Conservation (phyloP, 2,797 vertebrate genomes). For the Galagoides demidoff region DNA sequence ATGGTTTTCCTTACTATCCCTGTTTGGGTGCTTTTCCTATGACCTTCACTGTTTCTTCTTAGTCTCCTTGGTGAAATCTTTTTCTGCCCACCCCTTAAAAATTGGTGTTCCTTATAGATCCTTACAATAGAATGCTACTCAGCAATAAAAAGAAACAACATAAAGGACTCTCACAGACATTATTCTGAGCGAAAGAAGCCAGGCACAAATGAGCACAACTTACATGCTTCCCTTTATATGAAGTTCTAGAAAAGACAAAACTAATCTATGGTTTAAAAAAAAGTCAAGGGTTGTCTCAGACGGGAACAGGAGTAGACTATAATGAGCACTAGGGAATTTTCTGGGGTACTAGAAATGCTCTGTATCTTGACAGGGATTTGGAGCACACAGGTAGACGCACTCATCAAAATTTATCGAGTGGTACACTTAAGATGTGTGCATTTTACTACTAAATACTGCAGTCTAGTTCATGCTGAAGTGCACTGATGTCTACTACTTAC, state of each 20-base stretch:
- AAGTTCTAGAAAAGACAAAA: neutral
- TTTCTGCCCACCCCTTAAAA: neutral
- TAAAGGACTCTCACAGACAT: neutral
- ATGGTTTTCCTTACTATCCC: neutral
- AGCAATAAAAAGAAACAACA: neutral
- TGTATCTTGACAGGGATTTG: neutral
- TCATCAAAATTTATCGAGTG: neutral
- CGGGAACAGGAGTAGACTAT: neutral
- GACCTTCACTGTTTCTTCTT: neutral
- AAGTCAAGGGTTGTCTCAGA: neutral
- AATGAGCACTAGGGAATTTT: neutral
- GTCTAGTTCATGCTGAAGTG: neutral
- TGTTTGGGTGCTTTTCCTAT: neutral
- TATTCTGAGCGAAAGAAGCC: neutral
- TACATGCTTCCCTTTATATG: neutral
- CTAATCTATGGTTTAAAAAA: neutral
- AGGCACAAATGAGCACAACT: neutral
- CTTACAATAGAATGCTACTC: neutral
- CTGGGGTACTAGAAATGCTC: neutral
- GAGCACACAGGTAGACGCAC: neutral
- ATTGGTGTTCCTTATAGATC: neutral
- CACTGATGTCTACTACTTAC: neutral
- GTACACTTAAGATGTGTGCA: neutral
- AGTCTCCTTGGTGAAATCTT: neutral
- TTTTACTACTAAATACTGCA: neutral